phyloP scores from a whole-genome alignment of 2,797 vertebrate genomes.

The Holocentrus rufus region DNA sequence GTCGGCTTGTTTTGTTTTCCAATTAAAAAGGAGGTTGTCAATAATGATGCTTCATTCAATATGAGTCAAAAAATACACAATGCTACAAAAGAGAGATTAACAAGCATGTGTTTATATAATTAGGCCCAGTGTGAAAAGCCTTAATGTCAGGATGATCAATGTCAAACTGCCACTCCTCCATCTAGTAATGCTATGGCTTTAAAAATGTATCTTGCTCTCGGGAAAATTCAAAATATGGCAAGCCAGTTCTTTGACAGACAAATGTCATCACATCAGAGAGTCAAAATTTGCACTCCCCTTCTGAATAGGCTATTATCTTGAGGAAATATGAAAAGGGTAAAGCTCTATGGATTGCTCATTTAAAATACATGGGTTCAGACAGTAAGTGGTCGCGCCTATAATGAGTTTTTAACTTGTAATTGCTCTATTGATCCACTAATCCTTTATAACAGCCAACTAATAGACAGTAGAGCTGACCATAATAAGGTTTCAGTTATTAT shows the following conservation, averaged over 20 bases:
- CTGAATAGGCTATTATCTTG: too few species aligned
- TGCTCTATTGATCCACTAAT: background rate
- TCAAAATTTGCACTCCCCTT: conserved; percentile 3
- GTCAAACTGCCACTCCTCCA: conserved; percentile 41
- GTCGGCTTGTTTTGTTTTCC: conserved; percentile 42
- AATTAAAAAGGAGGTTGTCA: conserved; percentile 47
- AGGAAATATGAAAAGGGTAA: background rate
- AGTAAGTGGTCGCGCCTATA: background rate
- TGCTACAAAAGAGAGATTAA: conserved; percentile 5
- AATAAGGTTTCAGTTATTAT: conserved; percentile 50
- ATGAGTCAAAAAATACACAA: conserved; percentile 12
- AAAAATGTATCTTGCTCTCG: conserved; percentile 4
- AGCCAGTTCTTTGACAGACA: conserved; percentile 5
- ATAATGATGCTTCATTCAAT: conserved; percentile 38
- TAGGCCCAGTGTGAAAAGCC: conserved; percentile 32
- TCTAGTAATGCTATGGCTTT: conserved; percentile 9
- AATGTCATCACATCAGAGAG: conserved; percentile 31
- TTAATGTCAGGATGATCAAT: conserved; percentile 56
- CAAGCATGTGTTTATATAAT: conserved; percentile 43
- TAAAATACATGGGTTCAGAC: background rate
- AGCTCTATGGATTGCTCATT: background rate
- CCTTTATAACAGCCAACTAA: background rate
- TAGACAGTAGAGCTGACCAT: conserved; percentile 2
- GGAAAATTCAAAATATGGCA: background rate
- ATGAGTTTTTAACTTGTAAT: background rate